A percentile compares a stretch with the other conserved stretches of the same genome.
These are phyloP conservation scores for Gorsachius goisagi DNA, from an alignment of 2,113 vertebrate genomes.

Conservation along the genomic window DNA sequence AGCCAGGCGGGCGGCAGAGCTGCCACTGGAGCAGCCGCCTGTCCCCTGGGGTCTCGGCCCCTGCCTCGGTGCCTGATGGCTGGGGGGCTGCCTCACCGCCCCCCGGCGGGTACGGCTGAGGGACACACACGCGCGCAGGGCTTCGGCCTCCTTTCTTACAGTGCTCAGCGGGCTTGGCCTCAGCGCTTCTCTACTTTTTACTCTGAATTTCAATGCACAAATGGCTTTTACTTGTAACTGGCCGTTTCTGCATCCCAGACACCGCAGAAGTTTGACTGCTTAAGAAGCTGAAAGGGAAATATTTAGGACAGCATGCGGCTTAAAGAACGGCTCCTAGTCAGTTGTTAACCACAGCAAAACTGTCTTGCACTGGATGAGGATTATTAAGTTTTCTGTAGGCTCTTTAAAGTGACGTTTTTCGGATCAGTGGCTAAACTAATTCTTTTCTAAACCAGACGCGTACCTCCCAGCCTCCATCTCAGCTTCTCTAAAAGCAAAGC, in stretches of 20 bases:
- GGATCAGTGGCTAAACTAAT: conserved; percentile 4
- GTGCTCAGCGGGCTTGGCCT: neutral
- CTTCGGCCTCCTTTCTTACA: rapidly evolving
- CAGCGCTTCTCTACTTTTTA: neutral
- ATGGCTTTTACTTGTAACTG: neutral
- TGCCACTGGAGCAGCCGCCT: neutral
- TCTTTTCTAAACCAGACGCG: neutral
- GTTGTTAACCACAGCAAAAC: conserved; percentile 1
- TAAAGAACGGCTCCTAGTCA: neutral
- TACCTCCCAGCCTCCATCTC: neutral
- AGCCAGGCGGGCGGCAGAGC: neutral
- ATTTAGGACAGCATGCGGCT: neutral
- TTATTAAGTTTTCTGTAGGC: conserved; percentile 35
- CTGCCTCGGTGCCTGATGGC: neutral
- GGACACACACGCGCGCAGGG: rapidly evolving
- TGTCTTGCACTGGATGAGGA: neutral
- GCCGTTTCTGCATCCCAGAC: neutral
- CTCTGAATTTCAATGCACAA: neutral
- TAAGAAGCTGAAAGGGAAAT: neutral
- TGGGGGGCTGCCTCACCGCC: neutral
- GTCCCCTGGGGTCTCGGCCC: neutral
- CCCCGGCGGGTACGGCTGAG: rapidly evolving
- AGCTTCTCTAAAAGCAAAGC: neutral
- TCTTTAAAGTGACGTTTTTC: conserved; percentile 45
- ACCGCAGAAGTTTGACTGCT: neutral